phyloP scores from a whole-genome alignment of 1,140 invertebrate genomes.

The Stegodyphus mimosarum region DNA sequence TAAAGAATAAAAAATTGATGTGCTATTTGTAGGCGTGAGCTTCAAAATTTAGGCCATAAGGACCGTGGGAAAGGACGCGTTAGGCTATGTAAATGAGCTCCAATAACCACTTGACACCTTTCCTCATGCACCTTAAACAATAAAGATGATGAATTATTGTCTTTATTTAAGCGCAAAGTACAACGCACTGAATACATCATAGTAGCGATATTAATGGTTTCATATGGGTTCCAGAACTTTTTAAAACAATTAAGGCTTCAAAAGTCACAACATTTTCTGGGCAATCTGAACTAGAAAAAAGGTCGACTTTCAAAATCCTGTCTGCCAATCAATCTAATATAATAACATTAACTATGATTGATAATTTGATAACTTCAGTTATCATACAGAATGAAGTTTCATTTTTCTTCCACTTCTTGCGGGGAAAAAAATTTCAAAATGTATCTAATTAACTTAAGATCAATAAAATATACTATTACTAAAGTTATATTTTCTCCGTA shows the following conservation, averaged over 20 bases:
- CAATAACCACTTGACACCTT: slow-evolving; percentile 50
- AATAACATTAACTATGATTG: no score
- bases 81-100: slow-evolving; percentile 46
- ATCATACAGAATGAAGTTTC: no score
- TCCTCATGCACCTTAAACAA: slow-evolving; percentile 38
- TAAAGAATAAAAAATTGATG: neutral
- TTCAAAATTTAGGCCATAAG: slow-evolving; percentile 20
- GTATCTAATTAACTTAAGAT: no score
- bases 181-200: no score
- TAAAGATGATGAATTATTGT: slow-evolving; percentile 54
- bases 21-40: slow-evolving; percentile 39
- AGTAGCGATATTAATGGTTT: slow-evolving; percentile 18
- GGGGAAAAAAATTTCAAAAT: no score
- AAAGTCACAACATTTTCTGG: neutral
- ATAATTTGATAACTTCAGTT: no score
- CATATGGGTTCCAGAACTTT: slow-evolving; percentile 12
- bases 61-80: slow-evolving; percentile 51
- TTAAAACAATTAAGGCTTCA: slow-evolving; percentile 19
- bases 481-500: no score
- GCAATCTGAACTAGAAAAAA: no score
- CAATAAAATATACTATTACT: no score
- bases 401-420: no score
- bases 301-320: no score
- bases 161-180: slow-evolving; percentile 31
- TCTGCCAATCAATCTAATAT: no score